Conservation (phyloP, 1,140 invertebrate species). For the Meloidogyne hapla region DNA sequence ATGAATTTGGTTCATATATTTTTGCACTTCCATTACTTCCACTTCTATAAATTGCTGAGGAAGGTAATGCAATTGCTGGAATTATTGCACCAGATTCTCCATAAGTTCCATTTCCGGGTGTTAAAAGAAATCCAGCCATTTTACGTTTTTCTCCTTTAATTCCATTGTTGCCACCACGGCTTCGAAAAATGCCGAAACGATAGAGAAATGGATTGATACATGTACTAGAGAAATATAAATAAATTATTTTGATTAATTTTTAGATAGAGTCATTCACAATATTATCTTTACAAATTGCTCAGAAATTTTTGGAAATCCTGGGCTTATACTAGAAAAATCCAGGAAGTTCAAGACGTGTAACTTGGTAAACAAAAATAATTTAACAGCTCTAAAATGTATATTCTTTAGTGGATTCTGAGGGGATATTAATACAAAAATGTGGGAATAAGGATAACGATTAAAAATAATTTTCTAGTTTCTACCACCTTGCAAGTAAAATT, state of each 20-base stretch:
- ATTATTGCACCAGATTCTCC: background rate
- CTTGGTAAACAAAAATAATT: background rate
- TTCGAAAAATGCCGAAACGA: constrained; percentile 47
- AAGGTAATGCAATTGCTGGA: background rate
- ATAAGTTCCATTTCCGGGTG: background rate
- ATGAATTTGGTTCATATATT: background rate
- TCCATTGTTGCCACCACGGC: constrained; percentile 11
- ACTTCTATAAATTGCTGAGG: background rate
- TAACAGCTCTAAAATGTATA: background rate
- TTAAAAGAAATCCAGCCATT: constrained; percentile 6
- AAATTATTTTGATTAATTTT: background rate
- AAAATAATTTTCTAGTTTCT: too few relatives aligned
- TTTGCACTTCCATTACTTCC: background rate
- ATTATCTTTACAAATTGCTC: too few relatives aligned
- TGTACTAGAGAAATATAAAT: constrained; percentile 43
- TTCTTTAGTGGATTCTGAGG: too few relatives aligned
- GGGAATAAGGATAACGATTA: too few relatives aligned
- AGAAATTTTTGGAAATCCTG: too few relatives aligned
- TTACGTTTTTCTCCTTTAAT: background rate
- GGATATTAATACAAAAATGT: too few relatives aligned
- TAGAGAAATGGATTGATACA: constrained; percentile 60
- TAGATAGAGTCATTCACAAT: too few relatives aligned
- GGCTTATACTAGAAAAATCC: too few relatives aligned
- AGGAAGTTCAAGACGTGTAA: too few relatives aligned
- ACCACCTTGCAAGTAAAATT: constrained; percentile 54